Conservation (phyloP, 2,797 vertebrate genomes). For the Momotus momota region DNA sequence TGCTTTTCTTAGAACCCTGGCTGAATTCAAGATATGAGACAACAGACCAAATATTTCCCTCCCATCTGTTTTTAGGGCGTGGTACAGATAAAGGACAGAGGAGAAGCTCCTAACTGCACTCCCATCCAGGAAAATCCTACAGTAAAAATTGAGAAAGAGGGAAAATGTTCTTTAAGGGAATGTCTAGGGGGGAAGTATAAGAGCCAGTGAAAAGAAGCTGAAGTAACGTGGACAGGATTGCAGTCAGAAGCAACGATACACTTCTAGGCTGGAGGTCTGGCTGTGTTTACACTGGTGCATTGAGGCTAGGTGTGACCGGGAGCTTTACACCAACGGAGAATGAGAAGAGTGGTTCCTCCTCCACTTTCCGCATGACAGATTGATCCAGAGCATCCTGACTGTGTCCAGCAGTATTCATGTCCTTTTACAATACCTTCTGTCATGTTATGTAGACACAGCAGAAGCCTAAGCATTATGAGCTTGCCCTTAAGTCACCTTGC, state of each 20-base stretch:
- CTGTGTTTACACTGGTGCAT: neutral
- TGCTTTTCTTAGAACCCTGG: constrained; percentile 19
- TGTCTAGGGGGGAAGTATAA: constrained; percentile 2
- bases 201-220: neutral
- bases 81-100: neutral
- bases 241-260: neutral
- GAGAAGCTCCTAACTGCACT: neutral
- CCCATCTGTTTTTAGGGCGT: neutral
- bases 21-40: neutral
- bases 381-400: neutral
- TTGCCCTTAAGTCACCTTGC: neutral
- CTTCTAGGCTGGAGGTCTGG: neutral
- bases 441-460: fast-evolving
- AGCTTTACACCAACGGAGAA: neutral
- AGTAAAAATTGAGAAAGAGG: constrained; percentile 6
- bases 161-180: constrained; percentile 29
- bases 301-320: neutral
- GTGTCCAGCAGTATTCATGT: neutral
- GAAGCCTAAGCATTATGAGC: neutral
- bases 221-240: neutral
- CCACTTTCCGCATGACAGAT: neutral
- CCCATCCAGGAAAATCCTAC: constrained; percentile 41
- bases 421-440: neutral
- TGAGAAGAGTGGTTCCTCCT: neutral
- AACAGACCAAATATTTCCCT: neutral